Evolutionary conservation across 2,113 vertebrate species (phyloP).

Genomic region (Cranoglanis bouderius): DNA sequence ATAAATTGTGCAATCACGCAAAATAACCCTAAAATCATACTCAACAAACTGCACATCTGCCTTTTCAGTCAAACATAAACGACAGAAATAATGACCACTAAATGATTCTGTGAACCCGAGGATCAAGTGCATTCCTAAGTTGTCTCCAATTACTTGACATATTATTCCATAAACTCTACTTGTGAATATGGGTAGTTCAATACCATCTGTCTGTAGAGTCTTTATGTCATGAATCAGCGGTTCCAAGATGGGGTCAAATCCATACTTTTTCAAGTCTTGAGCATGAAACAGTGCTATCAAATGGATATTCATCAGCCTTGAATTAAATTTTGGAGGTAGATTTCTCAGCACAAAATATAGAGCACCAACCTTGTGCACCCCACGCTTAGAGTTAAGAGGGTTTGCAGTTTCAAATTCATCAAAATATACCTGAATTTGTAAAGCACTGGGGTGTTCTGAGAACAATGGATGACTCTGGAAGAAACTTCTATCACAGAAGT

Average conservation of each 20-base stretch:
- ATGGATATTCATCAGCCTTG: constrained; percentile 46
- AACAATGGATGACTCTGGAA: constrained; percentile 49
- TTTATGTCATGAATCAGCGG: constrained; percentile 47
- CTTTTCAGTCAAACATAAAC: too few species aligned
- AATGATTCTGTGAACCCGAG: too few species aligned
- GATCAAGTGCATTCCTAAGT: too few species aligned
- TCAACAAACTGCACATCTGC: too few species aligned
- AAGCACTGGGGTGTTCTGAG: constrained; percentile 30
- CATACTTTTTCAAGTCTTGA: too few species aligned
- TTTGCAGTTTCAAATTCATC: background rate
- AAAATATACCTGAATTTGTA: constrained; percentile 43
- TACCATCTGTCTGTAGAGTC: constrained; percentile 28
- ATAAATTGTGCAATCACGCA: too few species aligned
- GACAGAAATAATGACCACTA: too few species aligned
- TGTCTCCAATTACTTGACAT: too few species aligned
- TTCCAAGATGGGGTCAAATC: constrained; percentile 46
- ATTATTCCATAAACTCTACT: too few species aligned
- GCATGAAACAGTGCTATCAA: constrained; percentile 48
- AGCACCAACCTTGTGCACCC: constrained; percentile 43
- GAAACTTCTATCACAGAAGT: constrained; percentile 49
- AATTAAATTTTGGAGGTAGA: constrained; percentile 43
- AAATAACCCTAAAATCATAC: too few species aligned
- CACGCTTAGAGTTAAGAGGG: background rate
- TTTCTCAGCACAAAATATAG: constrained; percentile 51
- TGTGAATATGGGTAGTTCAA: too few species aligned